Evolutionary conservation across 2,113 vertebrate genomes (phyloP), one percentile per base, ranked within the genome.

Genomic region (Brachypteracias leptosomus): DNA sequence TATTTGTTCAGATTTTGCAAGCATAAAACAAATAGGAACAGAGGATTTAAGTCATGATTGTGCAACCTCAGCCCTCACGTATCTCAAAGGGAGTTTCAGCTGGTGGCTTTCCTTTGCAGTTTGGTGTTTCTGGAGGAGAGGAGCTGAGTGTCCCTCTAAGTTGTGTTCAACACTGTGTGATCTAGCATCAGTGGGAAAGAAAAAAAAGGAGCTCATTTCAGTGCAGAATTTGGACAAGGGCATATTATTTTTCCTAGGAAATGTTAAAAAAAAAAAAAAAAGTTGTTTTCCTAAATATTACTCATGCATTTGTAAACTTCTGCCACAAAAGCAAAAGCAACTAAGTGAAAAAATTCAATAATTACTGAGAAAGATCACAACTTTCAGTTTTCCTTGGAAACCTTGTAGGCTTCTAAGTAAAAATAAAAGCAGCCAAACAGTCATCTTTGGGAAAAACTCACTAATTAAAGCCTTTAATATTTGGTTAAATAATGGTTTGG

Each of bases 1-100:
- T 70, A 66, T 94, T 82, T 79, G 26, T 65, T 84, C 33, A 33
- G 94, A 91, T 89, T 89, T 94, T 96, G 95, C 89, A 96, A 97
- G 89, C 73, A 38, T 70, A 70, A 93, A 93, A 25, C 66, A 96
- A 94, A 94, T 2, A 79, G 66, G 15, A 66, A 44, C 74, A 70
- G 22, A 85, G 62, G 85, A 85, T 49, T n/a, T 70, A 91, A 93
- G 40, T 21, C 54, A 62, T n/a, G 87, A 51, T 91, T 96, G 93
- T 91, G 91, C 91, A 96, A 96, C 13, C n/a, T 62, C 73, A 72
- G 81, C 49, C 76, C 81, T 52, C 25, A 9, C 35, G 25, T 26
- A 62, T 72, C 89, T 95, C 87, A 3, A 40, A 46, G 81, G 71
- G 83, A 72, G 66, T 85, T 91, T 85, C 70, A 88, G 62, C 46